A percentile compares a stretch with the other conserved stretches of the same genome.
These are phyloP conservation scores for Solenopsis invicta DNA, from an alignment of 1,140 invertebrate genomes.

Conservation along the genomic window DNA sequence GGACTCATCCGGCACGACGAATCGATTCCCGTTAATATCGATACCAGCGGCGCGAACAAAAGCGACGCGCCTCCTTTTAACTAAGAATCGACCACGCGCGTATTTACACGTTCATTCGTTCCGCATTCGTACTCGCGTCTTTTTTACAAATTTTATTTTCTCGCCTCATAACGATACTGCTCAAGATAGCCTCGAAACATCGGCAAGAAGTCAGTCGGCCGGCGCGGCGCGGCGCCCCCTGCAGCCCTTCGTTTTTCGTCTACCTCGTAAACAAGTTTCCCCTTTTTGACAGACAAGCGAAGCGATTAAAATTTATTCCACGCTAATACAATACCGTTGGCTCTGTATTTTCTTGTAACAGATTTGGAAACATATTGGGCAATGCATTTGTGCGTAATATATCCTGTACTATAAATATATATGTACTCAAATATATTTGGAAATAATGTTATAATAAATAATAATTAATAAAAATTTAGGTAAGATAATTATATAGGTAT, in stretches of 20 bases:
- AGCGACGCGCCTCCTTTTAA: constrained; percentile 40
- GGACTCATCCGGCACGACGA: constrained; percentile 64
- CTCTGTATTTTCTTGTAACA: not conserved
- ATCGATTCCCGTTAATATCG: constrained; percentile 82
- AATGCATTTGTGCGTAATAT: not conserved
- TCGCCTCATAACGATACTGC: not conserved
- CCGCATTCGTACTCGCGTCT: constrained; percentile 64
- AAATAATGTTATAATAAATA: constrained; percentile 3
- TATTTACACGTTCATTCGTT: constrained; percentile 83
- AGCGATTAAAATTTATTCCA: not conserved
- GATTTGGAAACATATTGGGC: not conserved
- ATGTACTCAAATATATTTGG: not conserved
- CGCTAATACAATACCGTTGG: not conserved
- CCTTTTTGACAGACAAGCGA: constrained; percentile 13
- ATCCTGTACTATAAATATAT: not conserved
- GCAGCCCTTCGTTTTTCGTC: constrained; percentile 17
- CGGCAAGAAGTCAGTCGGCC: constrained; percentile 40
- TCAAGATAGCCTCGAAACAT: not conserved
- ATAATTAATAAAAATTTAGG: not conserved
- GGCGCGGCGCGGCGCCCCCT: too few relatives aligned
- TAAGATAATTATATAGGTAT: too few relatives aligned
- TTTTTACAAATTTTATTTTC: constrained; percentile 59
- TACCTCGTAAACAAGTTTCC: constrained; percentile 42
- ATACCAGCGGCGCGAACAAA: constrained; percentile 75
- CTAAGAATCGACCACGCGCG: constrained; percentile 70